Evolutionary conservation across 53 echinoderm and acorn worm species (phyloP), one percentile per base, ranked within the genome.

Genomic region (Paracentrotus lividus): DNA sequence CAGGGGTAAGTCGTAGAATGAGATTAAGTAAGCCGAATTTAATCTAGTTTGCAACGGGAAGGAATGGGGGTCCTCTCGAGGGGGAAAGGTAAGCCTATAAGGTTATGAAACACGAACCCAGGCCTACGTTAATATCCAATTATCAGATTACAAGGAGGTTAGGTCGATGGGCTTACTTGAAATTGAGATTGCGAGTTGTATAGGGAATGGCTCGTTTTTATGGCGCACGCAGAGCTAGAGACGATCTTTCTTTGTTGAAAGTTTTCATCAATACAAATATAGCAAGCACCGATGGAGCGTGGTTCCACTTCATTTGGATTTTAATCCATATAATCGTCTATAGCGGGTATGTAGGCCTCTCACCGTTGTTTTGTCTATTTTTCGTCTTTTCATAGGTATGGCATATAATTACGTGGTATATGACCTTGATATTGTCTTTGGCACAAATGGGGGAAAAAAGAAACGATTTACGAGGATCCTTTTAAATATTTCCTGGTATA

Each of bases 21-120:
- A 86, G 86, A 86, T 86, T 86, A 86, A 86, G 81, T 81, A 81
- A 81, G 81, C 81, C 47, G 81, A 45, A 81, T 47, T 81, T 24
- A 81, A 81, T 81, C 81, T 81, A 44, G 47, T 81, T 24, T 47
- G 81, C 49, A n/a, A 47, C 26, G 10, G 81, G 14, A 81, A 81
- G 18, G 81, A 44, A 45, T 1, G 47, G 49, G 49, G 81, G 43
- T 27, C 42, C 27, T 12, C 81, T 81, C 81, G 24, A 47, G 81
- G 81, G 77, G 77, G 81, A 26, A n/a, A 12, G 47, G 81, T 81
- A 81, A 81, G 49, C 81, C 47, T 26, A 12, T 45, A 72, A 64
- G 64, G 64, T 72, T 72, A 47, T 47, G 45, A 81, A 44, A 8
- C 24, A 81, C 7, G 81, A 44, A 8, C 24, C 45, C 7, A 47